These are phyloP conservation scores for Pseudococcus jackbeardsleyi DNA, from an alignment of 2,888 invertebrate species.

Conservation along the genomic window DNA sequence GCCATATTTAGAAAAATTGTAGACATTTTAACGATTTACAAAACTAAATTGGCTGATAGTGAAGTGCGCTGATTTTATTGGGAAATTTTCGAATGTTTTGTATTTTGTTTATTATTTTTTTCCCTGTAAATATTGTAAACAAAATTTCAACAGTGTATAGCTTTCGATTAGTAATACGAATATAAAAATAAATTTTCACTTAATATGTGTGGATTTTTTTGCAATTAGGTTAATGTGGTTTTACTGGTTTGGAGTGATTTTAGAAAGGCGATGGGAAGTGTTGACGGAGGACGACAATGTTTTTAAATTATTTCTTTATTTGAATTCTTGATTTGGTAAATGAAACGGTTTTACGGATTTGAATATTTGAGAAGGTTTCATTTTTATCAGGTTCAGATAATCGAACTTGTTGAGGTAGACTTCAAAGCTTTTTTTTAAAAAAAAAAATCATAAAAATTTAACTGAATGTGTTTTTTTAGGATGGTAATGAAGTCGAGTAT, in stretches of 20 bases:
- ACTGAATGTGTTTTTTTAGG: too few species aligned
- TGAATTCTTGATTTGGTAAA: too few species aligned
- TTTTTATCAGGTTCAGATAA: too few species aligned
- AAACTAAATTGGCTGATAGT: constrained; percentile 47
- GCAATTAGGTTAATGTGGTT: not conserved
- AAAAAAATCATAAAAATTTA: too few species aligned
- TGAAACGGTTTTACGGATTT: too few species aligned
- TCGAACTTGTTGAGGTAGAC: too few species aligned
- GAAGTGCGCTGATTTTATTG: constrained; percentile 47
- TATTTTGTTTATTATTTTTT: constrained; percentile 53
- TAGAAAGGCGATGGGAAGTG: too few species aligned
- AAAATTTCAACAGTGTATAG: constrained; percentile 60
- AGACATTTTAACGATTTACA: constrained; percentile 49
- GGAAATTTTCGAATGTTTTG: constrained; percentile 46
- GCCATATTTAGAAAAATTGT: constrained; percentile 56
- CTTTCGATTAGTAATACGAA: constrained; percentile 58
- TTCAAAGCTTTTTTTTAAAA: too few species aligned
- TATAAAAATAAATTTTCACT: constrained; percentile 61
- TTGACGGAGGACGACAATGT: too few species aligned
- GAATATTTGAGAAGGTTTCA: too few species aligned
- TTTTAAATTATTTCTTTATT: too few species aligned
- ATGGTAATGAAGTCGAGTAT: too few species aligned
- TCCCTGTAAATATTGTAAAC: constrained; percentile 58
- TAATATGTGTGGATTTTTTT: constrained; percentile 39
- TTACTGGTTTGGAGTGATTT: not conserved